Evolutionary conservation across 2,113 vertebrate species (phyloP), one percentile per base, ranked within the genome.

Genomic region (Chloroceryle aenea): DNA sequence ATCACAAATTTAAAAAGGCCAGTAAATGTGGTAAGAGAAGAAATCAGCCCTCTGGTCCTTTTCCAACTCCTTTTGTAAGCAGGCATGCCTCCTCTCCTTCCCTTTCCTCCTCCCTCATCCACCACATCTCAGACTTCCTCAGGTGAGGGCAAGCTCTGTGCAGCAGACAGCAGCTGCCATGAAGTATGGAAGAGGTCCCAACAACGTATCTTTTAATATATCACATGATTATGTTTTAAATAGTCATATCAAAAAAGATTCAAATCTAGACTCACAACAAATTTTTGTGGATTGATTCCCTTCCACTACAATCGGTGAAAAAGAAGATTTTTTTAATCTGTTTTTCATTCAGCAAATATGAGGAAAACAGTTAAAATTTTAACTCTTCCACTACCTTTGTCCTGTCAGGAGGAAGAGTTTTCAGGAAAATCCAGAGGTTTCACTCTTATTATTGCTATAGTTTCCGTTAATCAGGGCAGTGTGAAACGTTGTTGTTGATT

Each of bases 1-100:
- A 4, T 29, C 14, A 45, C 16, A 45, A 8, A 12, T 42, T 30
- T 1, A 4, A 69, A n/a, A 32, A 18, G 3, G 0, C 6, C 18
- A 48, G 5, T 55, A 50, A 58, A 74, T 5, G 9, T 56, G 48
- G 40, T 14, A 30, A 48, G n/a, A 53, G 20, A 21, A 84, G 38
- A 63, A 77, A 64, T 43, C 25, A 50, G 7, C 3, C 6, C 3
- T 40, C 64, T 47, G 4, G 55, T 75, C 21, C 9, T 53, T 16
- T 32, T 79, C 10, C 12, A 10, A 8, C 19, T 56, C 25, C 27
- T 66, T 66, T 90, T 13, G 27, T 26, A 47, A 80, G 9, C 1
- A 2, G 47, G 7, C 3, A 8, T 52, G 5, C 2, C 26, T 53
- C 14, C 10, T 47, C 12, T 62, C 7, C 19, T 36, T 61, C 11